These are phyloP conservation scores for Aspidiotus destructor DNA, from an alignment of 2,888 invertebrate species.

Conservation along the genomic window DNA sequence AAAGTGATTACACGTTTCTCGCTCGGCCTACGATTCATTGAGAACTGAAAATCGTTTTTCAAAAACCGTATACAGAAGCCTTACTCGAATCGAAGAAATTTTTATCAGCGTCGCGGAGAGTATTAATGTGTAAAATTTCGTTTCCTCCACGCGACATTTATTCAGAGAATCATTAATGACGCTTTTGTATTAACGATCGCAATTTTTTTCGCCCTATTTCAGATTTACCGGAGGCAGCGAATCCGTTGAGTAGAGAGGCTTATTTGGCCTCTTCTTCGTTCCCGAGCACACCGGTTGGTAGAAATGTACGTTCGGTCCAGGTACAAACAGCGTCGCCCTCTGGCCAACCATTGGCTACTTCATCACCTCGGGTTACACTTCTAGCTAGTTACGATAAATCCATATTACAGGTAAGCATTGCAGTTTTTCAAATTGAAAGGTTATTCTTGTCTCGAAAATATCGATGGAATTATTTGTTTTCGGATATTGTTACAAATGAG, in stretches of 20 bases:
- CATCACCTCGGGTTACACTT: conserved; percentile 43
- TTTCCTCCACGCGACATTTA: no score
- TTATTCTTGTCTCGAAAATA: background rate
- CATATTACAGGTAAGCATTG: conserved; percentile 52
- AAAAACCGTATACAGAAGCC: no score
- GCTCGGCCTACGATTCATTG: no score
- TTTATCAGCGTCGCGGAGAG: no score
- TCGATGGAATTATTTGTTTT: no score
- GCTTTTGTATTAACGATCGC: background rate
- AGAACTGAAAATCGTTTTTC: no score
- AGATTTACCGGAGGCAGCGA: background rate
- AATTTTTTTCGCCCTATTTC: background rate
- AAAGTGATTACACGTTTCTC: no score
- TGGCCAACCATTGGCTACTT: conserved; percentile 21
- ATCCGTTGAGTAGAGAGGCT: background rate
- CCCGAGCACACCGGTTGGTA: conserved; percentile 3
- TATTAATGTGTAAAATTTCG: no score
- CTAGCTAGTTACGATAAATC: conserved; percentile 64
- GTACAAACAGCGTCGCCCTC: conserved; percentile 24
- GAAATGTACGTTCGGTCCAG: conserved; percentile 25
- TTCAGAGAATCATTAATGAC: no score
- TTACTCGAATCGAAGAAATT: no score
- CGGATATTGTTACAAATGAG: no score
- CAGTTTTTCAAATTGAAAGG: background rate
- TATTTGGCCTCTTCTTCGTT: background rate